Percentiles rank a stretch among this genome's conserved stretches.
Conservation (phyloP, 2,113 vertebrate species). For the Clarias batrachus region DNA sequence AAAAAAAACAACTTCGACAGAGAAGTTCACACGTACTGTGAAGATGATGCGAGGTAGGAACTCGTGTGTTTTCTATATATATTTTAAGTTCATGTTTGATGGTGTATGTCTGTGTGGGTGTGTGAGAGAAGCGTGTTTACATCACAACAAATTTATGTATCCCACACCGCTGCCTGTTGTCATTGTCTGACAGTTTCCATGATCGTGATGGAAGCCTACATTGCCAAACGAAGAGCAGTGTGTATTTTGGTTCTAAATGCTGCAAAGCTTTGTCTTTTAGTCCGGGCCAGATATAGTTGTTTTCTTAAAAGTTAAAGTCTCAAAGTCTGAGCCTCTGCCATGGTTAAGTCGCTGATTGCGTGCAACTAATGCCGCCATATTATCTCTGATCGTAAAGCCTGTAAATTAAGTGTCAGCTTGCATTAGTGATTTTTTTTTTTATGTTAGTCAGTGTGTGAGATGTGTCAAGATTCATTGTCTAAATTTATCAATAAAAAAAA, state of each 20-base stretch:
- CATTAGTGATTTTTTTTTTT: background rate
- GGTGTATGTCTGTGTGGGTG: constrained; percentile 11
- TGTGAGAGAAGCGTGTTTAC: constrained; percentile 39
- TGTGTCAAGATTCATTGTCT: background rate
- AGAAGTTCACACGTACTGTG: constrained; percentile 52
- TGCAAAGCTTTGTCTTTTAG: background rate
- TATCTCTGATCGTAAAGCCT: background rate
- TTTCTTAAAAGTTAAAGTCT: background rate
- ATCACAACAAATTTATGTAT: constrained; percentile 15
- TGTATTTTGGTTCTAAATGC: background rate
- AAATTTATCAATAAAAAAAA: background rate
- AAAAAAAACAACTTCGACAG: constrained; percentile 11
- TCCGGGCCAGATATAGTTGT: background rate
- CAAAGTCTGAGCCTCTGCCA: background rate
- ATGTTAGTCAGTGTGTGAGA: background rate
- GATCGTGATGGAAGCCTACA: background rate
- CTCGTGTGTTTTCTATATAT: constrained; percentile 52
- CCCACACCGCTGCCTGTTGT: background rate
- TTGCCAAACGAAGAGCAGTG: background rate
- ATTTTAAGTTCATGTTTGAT: constrained; percentile 16
- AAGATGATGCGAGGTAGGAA: constrained; percentile 78
- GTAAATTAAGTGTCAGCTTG: background rate
- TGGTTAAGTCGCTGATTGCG: background rate
- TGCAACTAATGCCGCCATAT: constrained; percentile 4
- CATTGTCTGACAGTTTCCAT: background rate